Evolutionary conservation across 2,113 vertebrate genomes (phyloP).

Genomic region (Paratilapia polleni): DNA sequence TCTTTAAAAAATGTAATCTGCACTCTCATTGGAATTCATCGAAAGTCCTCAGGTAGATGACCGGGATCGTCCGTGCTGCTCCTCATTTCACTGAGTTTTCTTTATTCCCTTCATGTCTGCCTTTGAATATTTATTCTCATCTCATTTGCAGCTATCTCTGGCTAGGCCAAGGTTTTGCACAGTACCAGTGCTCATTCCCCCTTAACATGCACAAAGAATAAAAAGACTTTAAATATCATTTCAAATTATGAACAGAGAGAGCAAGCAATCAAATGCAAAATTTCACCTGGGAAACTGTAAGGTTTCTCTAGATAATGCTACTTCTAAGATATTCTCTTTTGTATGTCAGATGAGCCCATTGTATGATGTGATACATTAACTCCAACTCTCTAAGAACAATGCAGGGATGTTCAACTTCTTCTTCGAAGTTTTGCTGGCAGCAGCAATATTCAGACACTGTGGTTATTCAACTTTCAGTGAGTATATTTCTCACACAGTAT

Average conservation of each 20-base stretch:
- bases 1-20: slow-evolving; percentile 66
- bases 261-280: background rate
- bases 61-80: slow-evolving; percentile 16
- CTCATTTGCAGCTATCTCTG: slow-evolving; percentile 51
- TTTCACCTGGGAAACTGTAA: slow-evolving; percentile 11
- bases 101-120: slow-evolving; percentile 58
- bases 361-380: background rate
- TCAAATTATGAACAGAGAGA: slow-evolving; percentile 25
- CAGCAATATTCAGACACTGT: slow-evolving; percentile 1
- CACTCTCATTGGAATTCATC: slow-evolving; percentile 71
- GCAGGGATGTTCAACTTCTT: slow-evolving; percentile 3
- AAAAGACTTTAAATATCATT: slow-evolving; percentile 19
- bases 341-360: slow-evolving; percentile 6
- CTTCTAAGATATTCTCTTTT: background rate
- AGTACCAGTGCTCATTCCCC: slow-evolving; percentile 7
- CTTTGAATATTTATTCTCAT: slow-evolving; percentile 61
- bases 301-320: slow-evolving; percentile 5
- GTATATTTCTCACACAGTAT: no score
- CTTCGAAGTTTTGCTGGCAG: background rate
- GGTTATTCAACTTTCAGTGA: background rate
- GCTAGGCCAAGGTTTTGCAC: slow-evolving; percentile 1
- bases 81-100: slow-evolving; percentile 53
- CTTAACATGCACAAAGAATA: slow-evolving; percentile 23
- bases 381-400: slow-evolving; percentile 6
- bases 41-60: slow-evolving; percentile 57